Evolutionary conservation across 2,113 vertebrate species (phyloP), one percentile per base, ranked within the genome.

Genomic region (Corythaeola cristata): DNA sequence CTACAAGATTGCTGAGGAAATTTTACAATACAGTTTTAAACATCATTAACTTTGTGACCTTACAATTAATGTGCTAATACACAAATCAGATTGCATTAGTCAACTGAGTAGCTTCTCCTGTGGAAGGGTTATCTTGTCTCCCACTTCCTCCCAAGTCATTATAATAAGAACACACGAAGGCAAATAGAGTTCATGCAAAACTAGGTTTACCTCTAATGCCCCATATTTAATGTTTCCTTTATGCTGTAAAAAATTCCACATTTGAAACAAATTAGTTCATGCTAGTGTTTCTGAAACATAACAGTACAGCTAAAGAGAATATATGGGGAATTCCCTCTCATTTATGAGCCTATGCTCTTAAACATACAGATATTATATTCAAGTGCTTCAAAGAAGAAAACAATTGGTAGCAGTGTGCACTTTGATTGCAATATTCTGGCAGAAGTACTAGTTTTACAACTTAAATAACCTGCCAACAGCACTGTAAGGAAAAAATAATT

Each of bases 21-120:
- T 93, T 88, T 85, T 91, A 89, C 78, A 85, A 12, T 91, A 41
- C 37, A 63, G 55, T 89, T 97, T 97, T 91, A 94, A 81, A 90
- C 76, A 77, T 91, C 95, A 94, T 97, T 96, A 96, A 85, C 93
- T 96, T 91, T 60, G 66, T 93, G 81, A 94, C 79, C 75, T 94
- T 88, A 82, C 55, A 88, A 81, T 88, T 94, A 92, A 85, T 62
- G 47, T 93, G 78, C 93, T 68, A 50, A 78, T 85, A 91, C 73
- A 85, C 47, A 82, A 85, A 71, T 88, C 79, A 84, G 71, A 93
- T 60, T 75, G 47, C 84, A 71, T 87, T 88, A 88, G 52, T 82
- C 75, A 89, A 47, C 47, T 10, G 47, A 90, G 80, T 35, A 73
- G 44, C 39, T 84, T 22, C 78, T 86, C 21, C 62, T 58, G 39